Evolutionary conservation across 2,888 invertebrate species (phyloP), one percentile per base, ranked within the genome.

Genomic region (Apotomis turbidana): DNA sequence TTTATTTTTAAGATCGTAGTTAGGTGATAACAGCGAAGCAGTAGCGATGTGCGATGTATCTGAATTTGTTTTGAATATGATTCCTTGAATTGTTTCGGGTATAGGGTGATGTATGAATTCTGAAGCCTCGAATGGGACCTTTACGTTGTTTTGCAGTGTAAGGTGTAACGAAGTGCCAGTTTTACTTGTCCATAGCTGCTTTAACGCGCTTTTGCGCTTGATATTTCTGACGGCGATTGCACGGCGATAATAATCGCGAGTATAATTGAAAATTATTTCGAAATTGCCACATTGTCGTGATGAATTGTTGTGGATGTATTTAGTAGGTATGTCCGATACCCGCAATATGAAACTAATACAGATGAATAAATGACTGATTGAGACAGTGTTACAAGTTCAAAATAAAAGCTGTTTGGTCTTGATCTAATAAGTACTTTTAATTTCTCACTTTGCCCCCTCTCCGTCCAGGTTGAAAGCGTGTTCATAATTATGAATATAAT

Each of bases 381-480:
- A 64, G 73, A 76, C 77, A 75, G 49, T 76, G 76, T 75, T 74
- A 76, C 75, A 75, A 75, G 71, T 75, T 74, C 76, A 72, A 73
- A 66, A 75, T 52, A 59, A 68, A 62, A 70, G 74, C 60, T 51
- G 64, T 73, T 64, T 74, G 73, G 63, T 76, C 13, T 64, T 74
- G 73, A 62, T 76, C 13, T 80, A 79, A 76, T 77, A 78, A 78
- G 78, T 77, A 80, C 78, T 55, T 85, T 86, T 80, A 77, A 76
- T 84, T 82, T 80, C 79, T 85, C 83, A 86, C 85, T 86, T 74
- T 82, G 86, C 87, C 88, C 80, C 90, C 89, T 89, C 87, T 92
- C 92, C 92, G 92, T 92, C 93, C 92, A 92, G 86, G 80, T 87
- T 78, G 77, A 89, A 27, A 85, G 85, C 87, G 91, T 93, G 91